Base-by-base conservation (phyloP, 2,797 vertebrate species). In the Mus minutoides region DNA sequence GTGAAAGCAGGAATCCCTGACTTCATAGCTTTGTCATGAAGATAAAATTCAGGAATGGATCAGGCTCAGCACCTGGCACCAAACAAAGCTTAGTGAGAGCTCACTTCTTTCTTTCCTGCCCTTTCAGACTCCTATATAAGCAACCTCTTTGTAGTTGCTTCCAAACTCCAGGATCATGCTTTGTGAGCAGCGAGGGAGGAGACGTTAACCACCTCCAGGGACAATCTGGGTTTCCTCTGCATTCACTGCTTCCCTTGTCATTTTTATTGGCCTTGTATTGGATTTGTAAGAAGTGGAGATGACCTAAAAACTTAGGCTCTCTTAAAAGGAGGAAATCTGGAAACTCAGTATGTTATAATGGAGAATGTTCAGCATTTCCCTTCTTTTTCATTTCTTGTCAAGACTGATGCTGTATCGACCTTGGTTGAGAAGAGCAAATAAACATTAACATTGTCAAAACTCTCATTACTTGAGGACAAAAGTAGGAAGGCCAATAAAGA, bases 391-490 rank as follows among this genome's bases (percentile, higher is more conserved):
- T 94, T 80, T 43, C 92, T 21, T 49, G 64, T 85, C 67, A 67
- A 71, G 13, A 83, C 83, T 94, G 67, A 90, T 96, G 92, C 34
- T 71, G 37, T 78, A 13, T 24, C 76, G 37, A 91, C 82, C 64
- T 49, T 90, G 87, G 3, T 88, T 56, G 26, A 90, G 67, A 90
- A 56, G 37, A 76, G 22, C 67, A 93, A 95, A 96, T 85, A 54
- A 90, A 96, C 94, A 90, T 83, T 91, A 93, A 83, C 26, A 76
- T n/a, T 69, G 13, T 89, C 69, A 84, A 88, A 94, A 92, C 22
- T 80, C 62, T 3, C 21, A 21, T 67, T 79, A 75, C 71, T 90
- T 94, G 88, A 91, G 91, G 52, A 85, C n/a, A 73, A 71, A 82
- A 85, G 52, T 22, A 76, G 49, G 76, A 95, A 96, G 67, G 46